Evolutionary conservation across 2,797 vertebrate species (phyloP).

Genomic region (Pogonophryne albipinna): DNA sequence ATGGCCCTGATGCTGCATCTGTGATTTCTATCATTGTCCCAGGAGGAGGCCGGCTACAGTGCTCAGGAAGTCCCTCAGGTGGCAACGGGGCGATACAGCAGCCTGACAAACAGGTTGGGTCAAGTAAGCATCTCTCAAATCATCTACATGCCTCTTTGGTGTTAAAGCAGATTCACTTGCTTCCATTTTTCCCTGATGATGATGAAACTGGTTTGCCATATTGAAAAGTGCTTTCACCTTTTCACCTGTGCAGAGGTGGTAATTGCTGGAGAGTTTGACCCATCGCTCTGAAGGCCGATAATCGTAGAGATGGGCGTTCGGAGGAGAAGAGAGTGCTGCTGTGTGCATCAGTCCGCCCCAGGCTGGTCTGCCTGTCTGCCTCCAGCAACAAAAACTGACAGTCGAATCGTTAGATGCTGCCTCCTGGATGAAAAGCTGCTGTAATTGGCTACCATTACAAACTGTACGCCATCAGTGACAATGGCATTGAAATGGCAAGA

Average conservation of each 20-base stretch:
- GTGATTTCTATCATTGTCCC: constrained; percentile 56
- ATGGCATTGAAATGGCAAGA: constrained; percentile 27
- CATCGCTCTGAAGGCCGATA: constrained; percentile 40
- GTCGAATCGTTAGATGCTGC: constrained; percentile 64
- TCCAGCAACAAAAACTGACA: constrained; percentile 70
- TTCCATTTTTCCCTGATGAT: constrained; percentile 1
- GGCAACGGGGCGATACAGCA: constrained; percentile 48
- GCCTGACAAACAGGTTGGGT: constrained; percentile 53
- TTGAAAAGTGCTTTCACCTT: constrained; percentile 19
- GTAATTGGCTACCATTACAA: constrained; percentile 80
- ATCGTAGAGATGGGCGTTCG: constrained; percentile 40
- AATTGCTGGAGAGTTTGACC: constrained; percentile 27
- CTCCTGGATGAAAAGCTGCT: constrained; percentile 72
- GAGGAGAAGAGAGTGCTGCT: constrained; percentile 53
- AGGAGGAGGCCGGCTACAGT: constrained; percentile 43
- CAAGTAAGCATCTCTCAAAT: constrained; percentile 20
- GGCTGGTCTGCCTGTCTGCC: constrained; percentile 50
- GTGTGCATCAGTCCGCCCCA: constrained; percentile 51
- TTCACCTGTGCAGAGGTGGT: constrained; percentile 31
- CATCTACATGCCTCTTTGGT: not conserved
- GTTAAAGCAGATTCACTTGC: not conserved
- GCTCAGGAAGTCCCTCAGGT: constrained; percentile 54
- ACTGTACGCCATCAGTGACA: constrained; percentile 59
- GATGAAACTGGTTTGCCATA: not conserved
- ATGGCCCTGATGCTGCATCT: constrained; percentile 46